A percentile compares a stretch with the other conserved stretches of the same genome.
Conservation (phyloP, 2,113 vertebrate genomes). For the Octodon degus region DNA sequence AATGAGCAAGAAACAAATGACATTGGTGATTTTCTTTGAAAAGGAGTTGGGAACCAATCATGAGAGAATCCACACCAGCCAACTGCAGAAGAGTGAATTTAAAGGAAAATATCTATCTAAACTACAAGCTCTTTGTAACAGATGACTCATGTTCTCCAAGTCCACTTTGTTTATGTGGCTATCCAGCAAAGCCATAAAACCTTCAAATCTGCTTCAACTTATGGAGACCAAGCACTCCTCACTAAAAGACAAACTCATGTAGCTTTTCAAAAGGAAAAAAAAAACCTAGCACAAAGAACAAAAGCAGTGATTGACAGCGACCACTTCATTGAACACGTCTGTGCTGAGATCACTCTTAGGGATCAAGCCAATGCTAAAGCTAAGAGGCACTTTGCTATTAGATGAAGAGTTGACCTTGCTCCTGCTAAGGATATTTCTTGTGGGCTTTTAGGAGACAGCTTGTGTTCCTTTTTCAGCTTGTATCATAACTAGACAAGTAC, state of each 20-base stretch:
- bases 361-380: not conserved
- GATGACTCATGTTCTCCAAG: not conserved
- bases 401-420: not conserved
- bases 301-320: not conserved
- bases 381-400: not conserved
- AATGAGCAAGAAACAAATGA: not conserved
- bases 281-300: not conserved
- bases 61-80: not conserved
- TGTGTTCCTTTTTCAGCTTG: not conserved
- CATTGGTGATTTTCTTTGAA: not conserved
- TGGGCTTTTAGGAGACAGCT: not conserved
- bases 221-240: not conserved
- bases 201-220: not conserved
- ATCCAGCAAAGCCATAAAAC: not conserved
- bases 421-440: not conserved
- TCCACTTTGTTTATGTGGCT: not conserved
- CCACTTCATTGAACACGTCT: not conserved
- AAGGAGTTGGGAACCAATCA: not conserved
- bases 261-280: not conserved
- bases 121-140: not conserved
- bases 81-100: not conserved
- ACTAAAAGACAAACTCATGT: not conserved
- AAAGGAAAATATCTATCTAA: not conserved
- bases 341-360: not conserved
- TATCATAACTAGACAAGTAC: not conserved